Conservation (phyloP, 2,113 vertebrate species). For the Pelvicachromis taeniatus region DNA sequence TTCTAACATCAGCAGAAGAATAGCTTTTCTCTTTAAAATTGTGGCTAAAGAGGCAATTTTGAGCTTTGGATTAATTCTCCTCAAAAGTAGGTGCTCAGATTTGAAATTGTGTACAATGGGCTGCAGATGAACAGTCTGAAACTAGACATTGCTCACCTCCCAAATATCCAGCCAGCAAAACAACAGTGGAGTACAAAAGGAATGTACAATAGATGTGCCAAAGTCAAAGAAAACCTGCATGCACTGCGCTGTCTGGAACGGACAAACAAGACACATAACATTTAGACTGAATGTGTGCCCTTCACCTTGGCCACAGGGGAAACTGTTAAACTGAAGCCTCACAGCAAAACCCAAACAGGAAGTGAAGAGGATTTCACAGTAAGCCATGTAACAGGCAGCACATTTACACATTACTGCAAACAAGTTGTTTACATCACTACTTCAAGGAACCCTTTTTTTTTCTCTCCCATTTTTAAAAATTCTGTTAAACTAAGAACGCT, state of each 20-base stretch:
- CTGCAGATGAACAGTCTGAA: neutral
- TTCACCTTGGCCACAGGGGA: constrained; percentile 40
- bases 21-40: neutral
- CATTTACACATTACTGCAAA: neutral
- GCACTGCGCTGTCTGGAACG: constrained; percentile 3
- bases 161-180: constrained; percentile 2
- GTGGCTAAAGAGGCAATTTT: neutral
- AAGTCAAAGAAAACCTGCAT: constrained; percentile 22
- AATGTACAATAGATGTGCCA: constrained; percentile 3
- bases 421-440: neutral
- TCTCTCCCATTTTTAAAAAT: neutral
- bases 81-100: neutral
- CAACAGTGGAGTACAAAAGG: neutral
- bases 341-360: constrained; percentile 60
- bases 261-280: constrained; percentile 35
- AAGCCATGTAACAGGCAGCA: constrained; percentile 11
- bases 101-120: neutral
- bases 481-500: neutral
- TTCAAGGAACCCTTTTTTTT: neutral
- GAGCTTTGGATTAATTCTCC: neutral
- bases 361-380: constrained; percentile 44
- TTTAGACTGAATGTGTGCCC: neutral
- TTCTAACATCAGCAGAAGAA: neutral
- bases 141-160: neutral
- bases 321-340: constrained; percentile 45